Conservation (phyloP, 2,113 vertebrate species). For the Silurus meridionalis region DNA sequence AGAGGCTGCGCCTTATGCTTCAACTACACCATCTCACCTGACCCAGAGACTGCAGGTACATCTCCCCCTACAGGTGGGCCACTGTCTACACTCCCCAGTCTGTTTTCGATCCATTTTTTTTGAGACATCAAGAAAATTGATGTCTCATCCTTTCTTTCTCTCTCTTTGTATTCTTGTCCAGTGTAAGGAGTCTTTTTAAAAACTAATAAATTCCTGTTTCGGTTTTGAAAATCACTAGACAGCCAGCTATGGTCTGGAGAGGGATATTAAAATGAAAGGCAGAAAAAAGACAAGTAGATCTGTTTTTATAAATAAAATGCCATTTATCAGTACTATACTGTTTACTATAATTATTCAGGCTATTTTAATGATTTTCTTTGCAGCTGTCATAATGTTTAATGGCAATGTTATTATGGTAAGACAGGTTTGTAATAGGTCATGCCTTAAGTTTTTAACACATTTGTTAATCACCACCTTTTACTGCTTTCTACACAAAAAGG, state of each 20-base stretch:
- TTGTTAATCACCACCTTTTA: not conserved
- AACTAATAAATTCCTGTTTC: not conserved
- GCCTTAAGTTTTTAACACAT: not conserved
- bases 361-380: not conserved
- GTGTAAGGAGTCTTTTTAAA: too few relatives aligned
- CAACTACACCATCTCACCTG: slow-evolving; percentile 70
- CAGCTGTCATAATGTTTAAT: not conserved
- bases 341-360: not conserved
- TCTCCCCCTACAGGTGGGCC: slow-evolving; percentile 64
- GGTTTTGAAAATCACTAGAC: not conserved
- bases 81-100: not conserved
- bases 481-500: not conserved
- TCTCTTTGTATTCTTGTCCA: not conserved
- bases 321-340: too few relatives aligned
- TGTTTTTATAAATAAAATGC: not conserved
- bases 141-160: not conserved
- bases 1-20: slow-evolving; percentile 88
- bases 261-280: not conserved
- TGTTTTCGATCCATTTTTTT: not conserved
- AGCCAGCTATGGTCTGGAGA: not conserved
- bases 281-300: not conserved
- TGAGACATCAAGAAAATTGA: not conserved
- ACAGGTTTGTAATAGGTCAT: not conserved
- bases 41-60: slow-evolving; percentile 83
- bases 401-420: not conserved